Conservation (phyloP, 2,888 invertebrate species). For the Trissolcus brochymenae region DNA sequence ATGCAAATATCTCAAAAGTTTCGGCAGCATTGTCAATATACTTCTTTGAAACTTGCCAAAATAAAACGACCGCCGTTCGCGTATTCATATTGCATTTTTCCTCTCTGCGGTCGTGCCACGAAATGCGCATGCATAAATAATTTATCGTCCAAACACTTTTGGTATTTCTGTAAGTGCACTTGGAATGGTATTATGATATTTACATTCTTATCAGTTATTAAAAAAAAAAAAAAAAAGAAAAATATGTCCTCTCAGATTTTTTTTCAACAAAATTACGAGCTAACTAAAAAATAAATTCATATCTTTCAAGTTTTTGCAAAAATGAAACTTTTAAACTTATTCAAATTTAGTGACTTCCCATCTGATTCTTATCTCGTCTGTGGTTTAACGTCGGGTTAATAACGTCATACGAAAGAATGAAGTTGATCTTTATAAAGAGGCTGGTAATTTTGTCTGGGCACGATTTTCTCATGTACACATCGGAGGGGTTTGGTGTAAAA, state of each 20-base stretch:
- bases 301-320: not conserved
- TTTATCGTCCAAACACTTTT: constrained; percentile 18
- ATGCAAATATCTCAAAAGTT: too few species aligned
- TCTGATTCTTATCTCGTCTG: too few species aligned
- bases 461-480: constrained; percentile 1
- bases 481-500: constrained; percentile 39
- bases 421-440: constrained; percentile 1
- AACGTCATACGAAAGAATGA: not conserved
- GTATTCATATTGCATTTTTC: constrained; percentile 37
- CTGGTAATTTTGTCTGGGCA: constrained; percentile 3
- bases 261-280: too few species aligned
- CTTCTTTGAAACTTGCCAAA: too few species aligned
- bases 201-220: constrained; percentile 2
- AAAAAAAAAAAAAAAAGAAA: too few species aligned
- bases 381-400: too few species aligned
- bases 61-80: constrained; percentile 3
- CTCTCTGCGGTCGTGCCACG: constrained; percentile 7
- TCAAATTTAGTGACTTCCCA: too few species aligned
- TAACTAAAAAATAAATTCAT: too few species aligned
- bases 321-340: not conserved
- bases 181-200: not conserved
- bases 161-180: constrained; percentile 5
- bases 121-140: constrained; percentile 36
- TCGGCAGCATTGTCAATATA: too few species aligned
- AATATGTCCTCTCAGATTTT: too few species aligned